These are phyloP conservation scores for Pissodes strobi DNA, from an alignment of 1,140 invertebrate species.

Conservation along the genomic window DNA sequence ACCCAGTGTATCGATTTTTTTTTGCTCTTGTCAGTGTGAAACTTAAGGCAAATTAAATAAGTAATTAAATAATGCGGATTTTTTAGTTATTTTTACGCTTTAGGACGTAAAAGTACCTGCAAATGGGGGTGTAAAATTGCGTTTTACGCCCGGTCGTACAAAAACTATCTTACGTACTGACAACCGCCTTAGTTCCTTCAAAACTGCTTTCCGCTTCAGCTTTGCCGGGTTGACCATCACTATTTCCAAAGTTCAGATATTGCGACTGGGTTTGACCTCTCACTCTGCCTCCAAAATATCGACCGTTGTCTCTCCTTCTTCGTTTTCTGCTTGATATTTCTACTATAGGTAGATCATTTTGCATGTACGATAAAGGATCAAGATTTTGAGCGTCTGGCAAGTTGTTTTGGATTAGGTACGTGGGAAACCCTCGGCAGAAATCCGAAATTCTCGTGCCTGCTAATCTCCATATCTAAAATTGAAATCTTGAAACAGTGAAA, in stretches of 20 bases:
- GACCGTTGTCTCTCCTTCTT: constrained; percentile 37
- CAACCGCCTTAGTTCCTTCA: constrained; percentile 71
- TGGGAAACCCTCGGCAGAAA: constrained; percentile 49
- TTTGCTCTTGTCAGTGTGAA: too few relatives aligned
- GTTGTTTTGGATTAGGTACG: constrained; percentile 44
- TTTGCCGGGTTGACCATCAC: constrained; percentile 66
- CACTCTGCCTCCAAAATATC: constrained; percentile 43
- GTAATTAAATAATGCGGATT: too few relatives aligned
- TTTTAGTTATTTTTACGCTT: too few relatives aligned
- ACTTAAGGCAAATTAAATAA: too few relatives aligned
- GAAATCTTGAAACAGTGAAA: background rate
- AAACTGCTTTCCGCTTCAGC: constrained; percentile 77
- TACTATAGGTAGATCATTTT: constrained; percentile 34
- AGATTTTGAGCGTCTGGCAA: constrained; percentile 20
- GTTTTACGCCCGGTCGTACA: too few relatives aligned
- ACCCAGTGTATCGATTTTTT: too few relatives aligned
- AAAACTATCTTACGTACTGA: constrained; percentile 82
- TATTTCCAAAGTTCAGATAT: constrained; percentile 68
- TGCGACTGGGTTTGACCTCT: constrained; percentile 82
- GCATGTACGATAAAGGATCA: background rate
- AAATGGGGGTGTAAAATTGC: too few relatives aligned
- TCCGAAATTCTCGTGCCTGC: constrained; percentile 46
- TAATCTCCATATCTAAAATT: constrained; percentile 43
- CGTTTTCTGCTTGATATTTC: constrained; percentile 18
- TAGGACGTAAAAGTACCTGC: too few relatives aligned